Evolutionary conservation across 1,140 invertebrate genomes (phyloP).

Genomic region (Drosophila lini): DNA sequence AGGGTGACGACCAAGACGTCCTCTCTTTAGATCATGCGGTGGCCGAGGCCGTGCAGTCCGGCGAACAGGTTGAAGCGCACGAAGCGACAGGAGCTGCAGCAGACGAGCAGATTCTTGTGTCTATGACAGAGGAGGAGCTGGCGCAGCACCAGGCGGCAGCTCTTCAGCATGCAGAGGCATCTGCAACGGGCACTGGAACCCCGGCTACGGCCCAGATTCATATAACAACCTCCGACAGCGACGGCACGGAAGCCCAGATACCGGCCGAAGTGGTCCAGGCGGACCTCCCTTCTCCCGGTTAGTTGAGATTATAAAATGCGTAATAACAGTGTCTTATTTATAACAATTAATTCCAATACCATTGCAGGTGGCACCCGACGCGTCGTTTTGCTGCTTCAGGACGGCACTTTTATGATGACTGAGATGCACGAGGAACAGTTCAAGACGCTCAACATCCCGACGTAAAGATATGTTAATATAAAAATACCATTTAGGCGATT

Average conservation of each 20-base stretch:
- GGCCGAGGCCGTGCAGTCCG: conserved; percentile 85
- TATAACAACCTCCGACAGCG: conserved; percentile 85
- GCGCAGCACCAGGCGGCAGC: conserved; percentile 84
- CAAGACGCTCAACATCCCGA: conserved; percentile 87
- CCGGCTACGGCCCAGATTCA: conserved; percentile 72
- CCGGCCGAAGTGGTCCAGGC: conserved; percentile 93
- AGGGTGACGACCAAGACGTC: conserved; percentile 87
- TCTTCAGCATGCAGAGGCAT: conserved; percentile 56
- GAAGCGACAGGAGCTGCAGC: conserved; percentile 80
- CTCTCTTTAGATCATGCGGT: conserved; percentile 87
- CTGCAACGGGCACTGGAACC: conserved; percentile 48
- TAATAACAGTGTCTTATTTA: too few relatives aligned
- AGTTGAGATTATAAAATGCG: conserved; percentile 27
- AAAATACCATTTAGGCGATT: conserved; percentile 21
- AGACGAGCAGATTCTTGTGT: conserved; percentile 86
- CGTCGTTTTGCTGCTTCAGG: conserved; percentile 91
- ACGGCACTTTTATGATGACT: conserved; percentile 93
- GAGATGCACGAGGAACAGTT: conserved; percentile 93
- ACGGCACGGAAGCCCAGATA: conserved; percentile 88
- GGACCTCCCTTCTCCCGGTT: conserved; percentile 91
- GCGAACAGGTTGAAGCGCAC: conserved; percentile 15
- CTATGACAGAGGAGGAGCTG: conserved; percentile 85
- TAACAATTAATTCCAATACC: neutral
- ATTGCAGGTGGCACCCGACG: conserved; percentile 90
- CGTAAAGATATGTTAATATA: conserved; percentile 58